Conservation (phyloP, 2,113 vertebrate genomes). For the Cebidichthys violaceus region DNA sequence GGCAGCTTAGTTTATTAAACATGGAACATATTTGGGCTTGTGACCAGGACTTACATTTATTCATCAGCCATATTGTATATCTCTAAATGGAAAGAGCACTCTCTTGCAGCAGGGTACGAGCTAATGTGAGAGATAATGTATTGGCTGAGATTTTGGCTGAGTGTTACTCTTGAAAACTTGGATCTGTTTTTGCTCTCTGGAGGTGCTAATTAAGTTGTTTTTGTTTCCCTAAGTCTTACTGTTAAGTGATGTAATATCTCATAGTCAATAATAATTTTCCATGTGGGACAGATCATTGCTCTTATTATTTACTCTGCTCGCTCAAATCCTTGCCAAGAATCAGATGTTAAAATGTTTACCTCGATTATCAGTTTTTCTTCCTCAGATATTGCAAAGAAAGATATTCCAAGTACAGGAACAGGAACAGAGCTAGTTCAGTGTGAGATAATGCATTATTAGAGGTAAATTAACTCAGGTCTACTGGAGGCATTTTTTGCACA, state of each 20-base stretch:
- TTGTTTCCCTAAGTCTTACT: conserved; percentile 35
- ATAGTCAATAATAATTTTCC: conserved; percentile 71
- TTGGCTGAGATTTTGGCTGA: conserved; percentile 73
- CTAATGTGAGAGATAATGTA: conserved; percentile 76
- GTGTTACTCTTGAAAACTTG: conserved; percentile 73
- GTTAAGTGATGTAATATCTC: conserved; percentile 75
- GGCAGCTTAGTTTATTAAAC: conserved; percentile 70
- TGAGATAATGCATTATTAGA: conserved; percentile 26
- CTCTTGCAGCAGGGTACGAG: conserved; percentile 47
- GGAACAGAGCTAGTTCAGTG: conserved; percentile 24
- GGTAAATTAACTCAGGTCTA: conserved; percentile 48
- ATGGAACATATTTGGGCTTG: conserved; percentile 65
- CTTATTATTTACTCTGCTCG: conserved; percentile 64
- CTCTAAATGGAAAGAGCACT: conserved; percentile 66
- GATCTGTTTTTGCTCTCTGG: conserved; percentile 64
- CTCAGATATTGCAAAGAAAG: neutral
- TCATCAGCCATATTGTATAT: conserved; percentile 74
- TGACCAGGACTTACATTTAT: conserved; percentile 71
- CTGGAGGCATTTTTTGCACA: conserved; percentile 30
- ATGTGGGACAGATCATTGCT: conserved; percentile 63
- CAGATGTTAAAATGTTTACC: conserved; percentile 53
- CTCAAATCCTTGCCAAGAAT: conserved; percentile 49
- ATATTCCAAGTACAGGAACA: conserved; percentile 10
- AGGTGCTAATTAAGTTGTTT: conserved; percentile 66
- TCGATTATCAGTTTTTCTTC: conserved; percentile 41